These are phyloP conservation scores for Dendroctonus ponderosae DNA, from an alignment of 1,140 invertebrate genomes.

Conservation along the genomic window DNA sequence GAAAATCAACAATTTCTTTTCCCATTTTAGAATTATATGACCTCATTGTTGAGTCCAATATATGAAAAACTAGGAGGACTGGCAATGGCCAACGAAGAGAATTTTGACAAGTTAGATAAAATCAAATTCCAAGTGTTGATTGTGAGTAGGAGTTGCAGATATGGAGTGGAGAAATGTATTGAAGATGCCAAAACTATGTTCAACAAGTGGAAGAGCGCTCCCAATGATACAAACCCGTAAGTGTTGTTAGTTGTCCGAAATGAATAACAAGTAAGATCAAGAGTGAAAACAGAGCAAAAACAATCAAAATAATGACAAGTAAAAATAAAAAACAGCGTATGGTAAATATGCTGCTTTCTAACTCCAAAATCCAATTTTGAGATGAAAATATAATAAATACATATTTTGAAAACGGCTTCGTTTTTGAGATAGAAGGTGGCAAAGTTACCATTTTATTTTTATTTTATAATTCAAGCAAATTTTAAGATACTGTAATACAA, in stretches of 20 bases:
- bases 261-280: background rate
- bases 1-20: background rate
- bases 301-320: background rate
- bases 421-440: too few relatives aligned
- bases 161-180: conserved; percentile 62
- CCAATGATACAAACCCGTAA: conserved; percentile 61
- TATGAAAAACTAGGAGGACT: conserved; percentile 58
- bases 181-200: conserved; percentile 60
- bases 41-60: conserved; percentile 57
- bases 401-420: too few relatives aligned
- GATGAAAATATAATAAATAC: too few relatives aligned
- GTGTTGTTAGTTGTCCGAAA: conserved; percentile 26
- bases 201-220: conserved; percentile 58
- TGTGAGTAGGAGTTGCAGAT: conserved; percentile 61
- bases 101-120: conserved; percentile 52
- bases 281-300: too few relatives aligned
- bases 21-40: conserved; percentile 56
- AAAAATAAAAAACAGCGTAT: too few relatives aligned
- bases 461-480: too few relatives aligned
- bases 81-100: conserved; percentile 53
- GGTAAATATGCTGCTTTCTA: too few relatives aligned
- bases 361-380: too few relatives aligned
- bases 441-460: too few relatives aligned
- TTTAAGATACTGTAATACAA: too few relatives aligned
- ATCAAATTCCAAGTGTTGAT: conserved; percentile 61